Evolutionary conservation across 23 tunicate species (phyloP), one percentile per base, ranked within the genome.

Genomic region (Clavelina lepadiformis): DNA sequence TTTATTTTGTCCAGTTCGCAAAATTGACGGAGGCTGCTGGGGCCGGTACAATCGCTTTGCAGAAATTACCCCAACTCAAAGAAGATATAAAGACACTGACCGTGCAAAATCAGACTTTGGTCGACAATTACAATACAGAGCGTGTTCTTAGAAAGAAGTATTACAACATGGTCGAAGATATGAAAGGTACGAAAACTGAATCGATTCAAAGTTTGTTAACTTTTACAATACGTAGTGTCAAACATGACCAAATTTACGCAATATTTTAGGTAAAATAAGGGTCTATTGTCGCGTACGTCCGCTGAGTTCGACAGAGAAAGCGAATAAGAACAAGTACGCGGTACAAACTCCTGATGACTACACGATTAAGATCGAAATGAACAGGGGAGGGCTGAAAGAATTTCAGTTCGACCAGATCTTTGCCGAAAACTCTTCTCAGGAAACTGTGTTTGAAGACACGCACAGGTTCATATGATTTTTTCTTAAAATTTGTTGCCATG

Each of bases 121-220:
- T 67, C 7, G 80, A 81, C 20, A 93, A 93, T 58, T 93, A 93
- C 88, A 83, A 83, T 69, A 78, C 71, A 4, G 98, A 93, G 46
- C 54, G 92, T 47, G 78, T 85, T 21, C 68, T 93, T 63, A 51
- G 98, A 35, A 93, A 93, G 73, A 93, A 93, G 44, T 93, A 93
- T 55, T 93, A 93, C 79, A 93, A 93, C 83, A 84, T 93, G 92
- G 82, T 93, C 18, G 98, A 93, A 73, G 98, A 93, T 46, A 93
- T 93, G 98, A 93, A 93, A 64, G 98, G 98, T 74, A n/a, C n/a
- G n/a, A n/a, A n/a, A 13, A 44, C 50, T 44, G 18, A 44, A 44
- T 13, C 18, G 18, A 18, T 13, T 18, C 50, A 44, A 13, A 18
- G 50, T 44, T 18, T 44, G 18, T 18, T 18, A 13, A 13, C 50